phyloP scores from a whole-genome alignment of 2,113 vertebrate genomes.

The Aspidoscelis tigris region DNA sequence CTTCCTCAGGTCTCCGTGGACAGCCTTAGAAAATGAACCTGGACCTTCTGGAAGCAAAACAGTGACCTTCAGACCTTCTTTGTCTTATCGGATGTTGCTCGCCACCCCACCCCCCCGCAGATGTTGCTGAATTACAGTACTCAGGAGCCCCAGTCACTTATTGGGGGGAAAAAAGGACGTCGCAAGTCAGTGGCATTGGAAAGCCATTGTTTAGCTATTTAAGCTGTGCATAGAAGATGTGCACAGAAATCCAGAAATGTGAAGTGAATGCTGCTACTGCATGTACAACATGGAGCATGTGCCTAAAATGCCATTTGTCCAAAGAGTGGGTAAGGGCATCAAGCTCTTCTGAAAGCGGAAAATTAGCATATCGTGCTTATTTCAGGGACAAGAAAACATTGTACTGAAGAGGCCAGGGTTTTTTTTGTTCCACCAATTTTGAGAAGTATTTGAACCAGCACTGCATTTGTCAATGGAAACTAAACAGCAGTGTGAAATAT shows the following conservation, averaged over 20 bases:
- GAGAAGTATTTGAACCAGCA: conserved; percentile 15
- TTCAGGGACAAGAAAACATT: not conserved
- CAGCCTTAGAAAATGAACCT: not conserved
- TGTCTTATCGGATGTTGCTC: not conserved
- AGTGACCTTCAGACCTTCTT: not conserved
- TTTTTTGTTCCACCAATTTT: conserved; percentile 16
- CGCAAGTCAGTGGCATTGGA: too few relatives aligned
- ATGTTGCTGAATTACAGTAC: not conserved
- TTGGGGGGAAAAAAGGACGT: too few relatives aligned
- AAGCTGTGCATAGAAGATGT: not conserved
- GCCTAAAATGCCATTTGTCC: not conserved
- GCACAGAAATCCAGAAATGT: not conserved
- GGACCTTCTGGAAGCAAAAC: not conserved
- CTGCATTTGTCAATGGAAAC: conserved; percentile 51
- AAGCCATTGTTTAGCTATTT: too few relatives aligned
- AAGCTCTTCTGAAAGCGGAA: not conserved
- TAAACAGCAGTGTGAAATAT: conserved; percentile 57
- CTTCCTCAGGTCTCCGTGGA: not conserved
- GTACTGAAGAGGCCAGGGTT: not conserved
- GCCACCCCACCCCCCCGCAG: too few relatives aligned
- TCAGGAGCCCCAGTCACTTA: not conserved
- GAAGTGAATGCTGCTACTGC: not conserved
- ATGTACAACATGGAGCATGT: not conserved
- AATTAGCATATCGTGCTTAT: not conserved
- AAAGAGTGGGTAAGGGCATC: not conserved